A percentile compares a stretch with the other conserved stretches of the same genome.
phyloP scores from a whole-genome alignment of 2,797 vertebrate species.

The Sorex maritimensis region DNA sequence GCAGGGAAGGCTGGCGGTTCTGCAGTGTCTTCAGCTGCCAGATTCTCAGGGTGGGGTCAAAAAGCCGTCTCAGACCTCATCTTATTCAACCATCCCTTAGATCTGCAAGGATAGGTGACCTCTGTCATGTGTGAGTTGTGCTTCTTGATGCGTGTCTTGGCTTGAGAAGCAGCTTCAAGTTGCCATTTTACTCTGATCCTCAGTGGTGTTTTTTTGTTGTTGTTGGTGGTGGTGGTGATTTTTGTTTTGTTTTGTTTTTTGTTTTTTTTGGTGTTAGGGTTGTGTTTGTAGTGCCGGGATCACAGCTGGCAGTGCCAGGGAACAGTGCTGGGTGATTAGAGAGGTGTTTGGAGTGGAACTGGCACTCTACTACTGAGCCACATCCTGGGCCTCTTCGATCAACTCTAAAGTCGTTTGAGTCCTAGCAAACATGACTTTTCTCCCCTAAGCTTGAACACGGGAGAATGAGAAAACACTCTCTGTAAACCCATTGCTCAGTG shows the following conservation, averaged over 20 bases:
- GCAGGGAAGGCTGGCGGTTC: not conserved
- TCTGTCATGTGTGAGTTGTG: not conserved
- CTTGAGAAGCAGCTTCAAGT: conserved; percentile 36
- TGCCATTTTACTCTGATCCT: not conserved
- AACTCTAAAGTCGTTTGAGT: not conserved
- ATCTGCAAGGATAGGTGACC: conserved; percentile 28
- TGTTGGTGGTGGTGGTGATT: too few relatives aligned
- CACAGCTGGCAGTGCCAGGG: too few relatives aligned
- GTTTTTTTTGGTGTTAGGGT: too few relatives aligned
- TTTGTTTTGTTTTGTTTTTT: too few relatives aligned
- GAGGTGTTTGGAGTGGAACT: too few relatives aligned
- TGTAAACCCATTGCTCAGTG: not conserved
- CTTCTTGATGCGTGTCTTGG: not conserved
- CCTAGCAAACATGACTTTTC: conserved; percentile 18
- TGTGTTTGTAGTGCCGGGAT: too few relatives aligned
- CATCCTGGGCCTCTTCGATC: too few relatives aligned
- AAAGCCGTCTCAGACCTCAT: not conserved
- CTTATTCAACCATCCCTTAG: not conserved
- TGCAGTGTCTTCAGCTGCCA: not conserved
- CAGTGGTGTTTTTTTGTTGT: not conserved
- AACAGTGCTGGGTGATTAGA: too few relatives aligned
- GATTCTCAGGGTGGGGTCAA: not conserved
- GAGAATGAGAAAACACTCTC: not conserved
- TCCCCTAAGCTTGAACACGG: not conserved
- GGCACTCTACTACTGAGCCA: too few relatives aligned